phyloP scores from a whole-genome alignment of 1,140 invertebrate genomes.

The Trachelipus rathkii region DNA sequence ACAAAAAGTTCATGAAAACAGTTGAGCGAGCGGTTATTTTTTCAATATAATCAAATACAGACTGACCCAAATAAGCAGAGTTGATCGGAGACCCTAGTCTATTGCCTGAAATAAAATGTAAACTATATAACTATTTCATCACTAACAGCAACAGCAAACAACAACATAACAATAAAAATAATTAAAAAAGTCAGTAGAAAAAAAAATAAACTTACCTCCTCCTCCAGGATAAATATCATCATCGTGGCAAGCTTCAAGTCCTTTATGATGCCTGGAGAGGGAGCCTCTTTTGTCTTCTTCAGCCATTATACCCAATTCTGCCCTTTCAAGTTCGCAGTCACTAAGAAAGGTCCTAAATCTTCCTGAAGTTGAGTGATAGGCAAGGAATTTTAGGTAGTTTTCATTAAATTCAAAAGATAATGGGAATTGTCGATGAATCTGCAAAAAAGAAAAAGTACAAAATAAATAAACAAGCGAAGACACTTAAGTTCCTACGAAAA shows the following conservation, averaged over 20 bases:
- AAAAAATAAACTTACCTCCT: background rate
- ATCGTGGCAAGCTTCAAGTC: conserved; percentile 38
- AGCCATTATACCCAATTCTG: conserved; percentile 75
- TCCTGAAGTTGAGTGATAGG: conserved; percentile 93
- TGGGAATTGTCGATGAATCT: conserved; percentile 90
- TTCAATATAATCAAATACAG: conserved; percentile 92
- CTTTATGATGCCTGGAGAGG: conserved; percentile 42
- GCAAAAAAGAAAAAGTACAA: too few relatives aligned
- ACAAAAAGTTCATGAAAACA: conserved; percentile 89
- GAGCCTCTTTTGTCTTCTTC: conserved; percentile 70
- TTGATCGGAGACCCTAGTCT: conserved; percentile 33
- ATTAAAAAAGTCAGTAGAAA: too few relatives aligned
- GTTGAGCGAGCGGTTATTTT: conserved; percentile 78
- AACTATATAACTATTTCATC: background rate
- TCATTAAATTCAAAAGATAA: conserved; percentile 97
- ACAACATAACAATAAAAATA: too few relatives aligned
- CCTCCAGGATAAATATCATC: conserved; percentile 44
- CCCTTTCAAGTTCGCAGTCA: conserved; percentile 86
- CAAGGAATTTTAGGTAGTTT: conserved; percentile 88
- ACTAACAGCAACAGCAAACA: too few relatives aligned
- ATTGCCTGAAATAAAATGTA: conserved; percentile 22
- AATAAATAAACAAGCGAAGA: too few relatives aligned
- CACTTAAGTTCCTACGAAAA: too few relatives aligned
- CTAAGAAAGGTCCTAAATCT: conserved; percentile 93
- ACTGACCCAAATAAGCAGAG: conserved; percentile 62